Evolutionary conservation across 1,140 invertebrate species (phyloP).

Genomic region (Gyrodactylus bullatarudis): DNA sequence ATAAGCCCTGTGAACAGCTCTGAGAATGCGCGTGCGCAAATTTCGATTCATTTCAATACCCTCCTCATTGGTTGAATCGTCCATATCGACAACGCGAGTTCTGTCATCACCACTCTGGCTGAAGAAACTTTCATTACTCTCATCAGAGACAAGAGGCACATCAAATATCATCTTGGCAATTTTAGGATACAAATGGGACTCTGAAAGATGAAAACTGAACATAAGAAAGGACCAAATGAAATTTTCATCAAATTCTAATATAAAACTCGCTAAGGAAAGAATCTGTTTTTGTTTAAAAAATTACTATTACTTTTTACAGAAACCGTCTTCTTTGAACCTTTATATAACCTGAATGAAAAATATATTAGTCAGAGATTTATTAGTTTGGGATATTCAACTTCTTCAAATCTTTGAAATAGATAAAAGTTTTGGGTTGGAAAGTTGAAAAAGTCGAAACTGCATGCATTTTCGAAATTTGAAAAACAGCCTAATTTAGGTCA

Average conservation of each 20-base stretch:
- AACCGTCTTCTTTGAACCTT: neutral
- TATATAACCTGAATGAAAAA: neutral
- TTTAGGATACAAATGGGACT: no score
- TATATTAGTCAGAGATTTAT: neutral
- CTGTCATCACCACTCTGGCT: neutral
- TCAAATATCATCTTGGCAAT: neutral
- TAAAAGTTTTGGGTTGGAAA: no score
- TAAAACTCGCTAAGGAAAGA: neutral
- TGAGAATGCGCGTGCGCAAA: neutral
- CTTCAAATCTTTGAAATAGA: no score
- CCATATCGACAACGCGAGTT: neutral
- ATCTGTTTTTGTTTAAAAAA: neutral
- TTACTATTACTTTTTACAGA: neutral
- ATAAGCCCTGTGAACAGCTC: neutral
- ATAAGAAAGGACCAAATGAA: no score
- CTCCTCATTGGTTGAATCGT: neutral
- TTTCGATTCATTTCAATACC: neutral
- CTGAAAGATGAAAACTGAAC: no score
- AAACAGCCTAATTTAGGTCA: no score
- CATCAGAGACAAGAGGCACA: no score
- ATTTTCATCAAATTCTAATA: neutral
- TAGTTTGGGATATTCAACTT: no score
- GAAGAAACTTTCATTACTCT: no score
- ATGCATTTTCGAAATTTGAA: no score
- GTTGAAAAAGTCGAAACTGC: no score